phyloP scores from a whole-genome alignment of 2,797 vertebrate genomes.

The Miichthys miiuy region DNA sequence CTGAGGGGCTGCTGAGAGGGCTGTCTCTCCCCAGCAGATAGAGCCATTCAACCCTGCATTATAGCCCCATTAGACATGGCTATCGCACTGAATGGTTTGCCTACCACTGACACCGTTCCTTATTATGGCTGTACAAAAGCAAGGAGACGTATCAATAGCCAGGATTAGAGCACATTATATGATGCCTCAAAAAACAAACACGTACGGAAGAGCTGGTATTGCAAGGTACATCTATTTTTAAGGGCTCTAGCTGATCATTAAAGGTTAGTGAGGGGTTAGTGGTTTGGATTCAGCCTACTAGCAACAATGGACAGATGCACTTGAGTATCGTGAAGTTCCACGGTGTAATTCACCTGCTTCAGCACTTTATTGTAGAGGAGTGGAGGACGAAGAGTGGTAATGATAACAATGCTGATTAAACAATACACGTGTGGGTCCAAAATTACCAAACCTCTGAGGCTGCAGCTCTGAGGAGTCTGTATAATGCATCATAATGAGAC shows the following conservation, averaged over 20 bases:
- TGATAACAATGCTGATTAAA: slow-evolving; percentile 75
- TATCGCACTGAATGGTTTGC: slow-evolving; percentile 68
- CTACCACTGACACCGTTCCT: slow-evolving; percentile 55
- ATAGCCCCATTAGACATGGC: slow-evolving; percentile 80
- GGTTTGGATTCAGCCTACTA: slow-evolving; percentile 50
- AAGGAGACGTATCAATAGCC: slow-evolving; percentile 59
- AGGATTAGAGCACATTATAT: slow-evolving; percentile 65
- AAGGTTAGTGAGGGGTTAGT: slow-evolving; percentile 58
- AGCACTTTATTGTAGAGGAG: slow-evolving; percentile 68
- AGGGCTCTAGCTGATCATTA: slow-evolving; percentile 54
- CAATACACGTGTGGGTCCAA: slow-evolving; percentile 57
- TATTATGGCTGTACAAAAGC: slow-evolving; percentile 64
- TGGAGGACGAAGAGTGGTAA: slow-evolving; percentile 49
- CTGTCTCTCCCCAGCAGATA: slow-evolving; percentile 68
- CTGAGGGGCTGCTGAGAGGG: slow-evolving; percentile 73
- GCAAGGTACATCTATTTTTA: slow-evolving; percentile 78
- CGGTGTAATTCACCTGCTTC: slow-evolving; percentile 69
- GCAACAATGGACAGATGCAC: slow-evolving; percentile 61
- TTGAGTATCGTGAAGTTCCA: slow-evolving; percentile 53
- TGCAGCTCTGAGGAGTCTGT: slow-evolving; percentile 55
- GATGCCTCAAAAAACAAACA: slow-evolving; percentile 71
- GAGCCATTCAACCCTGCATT: slow-evolving; percentile 72
- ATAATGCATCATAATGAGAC: slow-evolving; percentile 66
- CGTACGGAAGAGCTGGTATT: slow-evolving; percentile 44
- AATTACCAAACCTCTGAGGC: slow-evolving; percentile 64